Base-by-base conservation (phyloP, 2,797 vertebrate species). In the Sparidentex hasta region DNA sequence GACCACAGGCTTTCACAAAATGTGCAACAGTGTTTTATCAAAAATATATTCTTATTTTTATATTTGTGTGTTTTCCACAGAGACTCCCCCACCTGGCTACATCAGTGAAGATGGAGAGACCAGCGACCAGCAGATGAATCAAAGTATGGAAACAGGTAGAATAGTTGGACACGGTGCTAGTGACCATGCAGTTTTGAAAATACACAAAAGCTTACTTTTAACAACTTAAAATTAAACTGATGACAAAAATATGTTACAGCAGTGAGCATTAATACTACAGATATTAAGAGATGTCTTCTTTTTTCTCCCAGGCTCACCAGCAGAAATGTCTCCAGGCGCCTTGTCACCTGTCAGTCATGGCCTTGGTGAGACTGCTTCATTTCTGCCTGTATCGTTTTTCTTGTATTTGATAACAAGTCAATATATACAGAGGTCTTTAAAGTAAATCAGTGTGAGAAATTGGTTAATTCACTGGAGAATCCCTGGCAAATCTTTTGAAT, bases 61-160 rank as follows among this genome's bases (percentile, higher is more conserved):
- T 65, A 51, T 71, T 46, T 65, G 9, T 46, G 2, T 51, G 11
- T 44, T 38, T 41, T 56, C 46, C 25, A n/a, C 90, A 99, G 98
- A 99, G 95, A 99, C 97, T 7, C 98, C 98, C 74, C 98, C 98
- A 4, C 98, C 98, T 7, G 98, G 98, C 20, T 99, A 99, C 85
- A 99, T 99, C 92, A 99, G 98, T 95, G 98, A 99, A 95, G 98
- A 99, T 97, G 98, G 98, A 85, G 98, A 99, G 91, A 98, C 97
- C 23, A 99, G 95, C 59, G 98, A 99, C 92, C 98, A 98, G 81
- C 98, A 98, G 93, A 94, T 99, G 96, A 99, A 98, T 96, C 98
- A 99, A 96, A 99, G 97, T 96, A 98, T 99, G 97, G 97, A 99
- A 93, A 98, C 97, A 96, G 97, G 97, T 98, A 90, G 59, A 72